Conservation (phyloP, 2,113 vertebrate species). For the Percopsis transmontana region DNA sequence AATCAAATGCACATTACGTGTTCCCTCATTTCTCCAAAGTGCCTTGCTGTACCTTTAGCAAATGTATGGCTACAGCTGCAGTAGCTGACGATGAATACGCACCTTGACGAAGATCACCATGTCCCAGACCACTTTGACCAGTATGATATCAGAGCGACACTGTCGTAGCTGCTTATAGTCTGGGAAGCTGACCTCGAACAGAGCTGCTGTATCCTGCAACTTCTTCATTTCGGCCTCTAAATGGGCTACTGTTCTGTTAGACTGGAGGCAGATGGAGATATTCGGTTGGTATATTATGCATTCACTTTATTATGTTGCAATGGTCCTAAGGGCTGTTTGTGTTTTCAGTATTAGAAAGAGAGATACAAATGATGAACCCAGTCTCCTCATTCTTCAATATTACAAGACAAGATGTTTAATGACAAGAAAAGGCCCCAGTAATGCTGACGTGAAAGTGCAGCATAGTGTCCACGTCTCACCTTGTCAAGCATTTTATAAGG, state of each 20-base stretch:
- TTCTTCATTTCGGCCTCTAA: constrained; percentile 76
- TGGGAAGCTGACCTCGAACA: constrained; percentile 79
- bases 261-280: constrained; percentile 33
- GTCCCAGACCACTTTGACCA: constrained; percentile 81
- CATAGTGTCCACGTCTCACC: constrained; percentile 42
- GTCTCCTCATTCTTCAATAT: no score
- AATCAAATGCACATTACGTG: no score
- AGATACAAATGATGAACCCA: no score
- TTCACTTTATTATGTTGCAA: no score
- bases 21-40: no score
- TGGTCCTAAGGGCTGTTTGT: no score
- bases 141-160: constrained; percentile 76
- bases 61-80: background rate
- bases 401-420: no score
- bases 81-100: background rate
- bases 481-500: constrained; percentile 75
- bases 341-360: no score
- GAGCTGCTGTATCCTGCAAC: constrained; percentile 76
- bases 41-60: no score
- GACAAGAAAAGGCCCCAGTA: constrained; percentile 4
- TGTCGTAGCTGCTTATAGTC: constrained; percentile 80
- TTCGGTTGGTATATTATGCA: background rate
- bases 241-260: constrained; percentile 63
- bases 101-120: constrained; percentile 80
- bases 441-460: background rate